Evolutionary conservation across 2,797 vertebrate species (phyloP).

Genomic region (Petrocephalus schoutedeni): DNA sequence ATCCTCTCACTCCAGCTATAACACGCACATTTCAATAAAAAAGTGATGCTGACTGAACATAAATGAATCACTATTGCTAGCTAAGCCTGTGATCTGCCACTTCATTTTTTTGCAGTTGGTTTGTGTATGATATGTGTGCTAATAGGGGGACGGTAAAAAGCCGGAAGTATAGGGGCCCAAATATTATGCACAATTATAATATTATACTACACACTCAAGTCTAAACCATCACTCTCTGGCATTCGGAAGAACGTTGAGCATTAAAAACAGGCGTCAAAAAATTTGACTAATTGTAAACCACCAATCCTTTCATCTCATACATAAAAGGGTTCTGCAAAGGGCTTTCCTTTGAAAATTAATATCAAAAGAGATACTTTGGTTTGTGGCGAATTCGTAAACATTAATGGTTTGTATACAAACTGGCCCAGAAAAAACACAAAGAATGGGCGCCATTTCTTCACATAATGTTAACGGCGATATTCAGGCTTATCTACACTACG

Average conservation of each 20-base stretch:
- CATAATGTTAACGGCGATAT: neutral
- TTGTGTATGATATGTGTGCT: neutral
- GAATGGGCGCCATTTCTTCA: neutral
- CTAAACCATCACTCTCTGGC: neutral
- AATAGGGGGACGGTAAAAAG: neutral
- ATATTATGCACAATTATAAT: neutral
- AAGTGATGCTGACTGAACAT: neutral
- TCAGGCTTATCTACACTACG: slow-evolving; percentile 20
- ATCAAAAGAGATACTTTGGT: slow-evolving; percentile 10
- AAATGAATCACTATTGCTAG: neutral
- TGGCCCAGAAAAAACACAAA: neutral
- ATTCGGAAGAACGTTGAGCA: neutral
- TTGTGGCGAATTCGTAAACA: slow-evolving; percentile 14
- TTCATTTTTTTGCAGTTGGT: neutral
- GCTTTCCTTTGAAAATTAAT: slow-evolving; percentile 9
- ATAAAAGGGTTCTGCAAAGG: neutral
- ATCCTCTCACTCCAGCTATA: neutral
- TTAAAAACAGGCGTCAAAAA: neutral
- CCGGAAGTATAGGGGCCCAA: neutral
- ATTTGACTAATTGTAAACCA: slow-evolving; percentile 17
- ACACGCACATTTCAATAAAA: slow-evolving; percentile 13
- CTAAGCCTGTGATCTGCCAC: neutral
- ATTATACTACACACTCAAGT: neutral
- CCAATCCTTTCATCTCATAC: neutral
- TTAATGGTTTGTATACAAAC: slow-evolving; percentile 13